Conservation (phyloP, 2,888 invertebrate genomes). For the Reticulitermes lucifugus region DNA sequence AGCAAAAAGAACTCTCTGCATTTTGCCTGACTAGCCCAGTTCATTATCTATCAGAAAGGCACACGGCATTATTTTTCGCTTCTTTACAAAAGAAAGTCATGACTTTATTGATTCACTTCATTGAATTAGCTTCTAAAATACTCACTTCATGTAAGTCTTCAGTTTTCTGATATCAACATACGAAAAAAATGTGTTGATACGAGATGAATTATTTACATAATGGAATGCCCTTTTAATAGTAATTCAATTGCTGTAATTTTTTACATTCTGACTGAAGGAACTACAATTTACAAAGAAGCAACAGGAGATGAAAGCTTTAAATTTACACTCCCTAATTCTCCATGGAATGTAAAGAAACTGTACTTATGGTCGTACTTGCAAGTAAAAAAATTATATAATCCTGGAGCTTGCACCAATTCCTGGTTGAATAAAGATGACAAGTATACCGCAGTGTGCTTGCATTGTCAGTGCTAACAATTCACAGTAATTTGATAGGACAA, state of each 20-base stretch:
- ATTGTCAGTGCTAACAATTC: background rate
- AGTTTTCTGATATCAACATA: background rate
- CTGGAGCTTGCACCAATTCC: background rate
- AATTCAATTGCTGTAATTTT: background rate
- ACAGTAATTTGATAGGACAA: background rate
- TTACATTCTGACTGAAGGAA: constrained; percentile 8
- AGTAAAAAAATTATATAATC: background rate
- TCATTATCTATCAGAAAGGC: constrained; percentile 42
- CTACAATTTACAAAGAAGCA: constrained; percentile 3
- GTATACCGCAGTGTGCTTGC: background rate
- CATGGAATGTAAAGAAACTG: constrained; percentile 5
- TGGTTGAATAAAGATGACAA: background rate
- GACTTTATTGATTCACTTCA: constrained; percentile 3
- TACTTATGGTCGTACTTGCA: background rate
- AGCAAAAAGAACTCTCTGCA: constrained; percentile 16
- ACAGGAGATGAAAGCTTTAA: background rate
- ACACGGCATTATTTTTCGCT: constrained; percentile 35
- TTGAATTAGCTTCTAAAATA: background rate
- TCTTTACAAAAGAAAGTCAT: constrained; percentile 34
- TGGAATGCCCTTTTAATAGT: constrained; percentile 2
- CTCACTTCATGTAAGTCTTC: background rate
- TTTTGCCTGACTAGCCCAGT: constrained; percentile 44
- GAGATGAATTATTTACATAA: background rate
- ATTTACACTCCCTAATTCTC: background rate
- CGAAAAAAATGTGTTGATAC: background rate